Conservation (phyloP, 2,797 vertebrate genomes). For the Eutrigla gurnardus region DNA sequence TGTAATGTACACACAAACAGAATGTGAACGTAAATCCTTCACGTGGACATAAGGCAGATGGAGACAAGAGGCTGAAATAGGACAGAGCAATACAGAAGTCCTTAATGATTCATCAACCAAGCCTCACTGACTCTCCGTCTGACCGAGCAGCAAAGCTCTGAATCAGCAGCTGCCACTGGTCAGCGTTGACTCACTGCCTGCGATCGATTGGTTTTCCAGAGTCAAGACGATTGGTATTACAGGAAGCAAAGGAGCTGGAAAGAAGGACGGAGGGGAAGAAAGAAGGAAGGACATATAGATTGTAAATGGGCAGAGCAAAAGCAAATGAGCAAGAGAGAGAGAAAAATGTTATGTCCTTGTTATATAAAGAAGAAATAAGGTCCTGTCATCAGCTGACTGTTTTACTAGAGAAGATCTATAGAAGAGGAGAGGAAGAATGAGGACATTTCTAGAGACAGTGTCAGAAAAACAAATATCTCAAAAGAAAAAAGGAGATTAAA, state of each 20-base stretch:
- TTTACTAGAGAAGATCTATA: neutral
- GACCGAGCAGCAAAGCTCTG: conserved; percentile 9
- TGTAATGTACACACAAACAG: neutral
- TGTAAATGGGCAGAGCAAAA: neutral
- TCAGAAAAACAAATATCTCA: neutral
- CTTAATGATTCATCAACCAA: conserved; percentile 2
- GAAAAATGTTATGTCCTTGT: too few species aligned
- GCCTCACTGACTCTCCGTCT: neutral
- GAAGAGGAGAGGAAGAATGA: neutral
- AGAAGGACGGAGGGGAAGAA: neutral
- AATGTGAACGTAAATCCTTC: neutral
- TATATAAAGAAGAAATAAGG: too few species aligned
- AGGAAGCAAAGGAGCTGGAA: conserved; percentile 3
- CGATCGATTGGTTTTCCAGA: conserved; percentile 4
- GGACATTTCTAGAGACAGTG: neutral
- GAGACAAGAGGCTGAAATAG: too few species aligned
- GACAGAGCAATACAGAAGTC: neutral
- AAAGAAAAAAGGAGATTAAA: too few species aligned
- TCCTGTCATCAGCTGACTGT: too few species aligned
- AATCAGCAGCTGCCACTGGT: conserved; percentile 26
- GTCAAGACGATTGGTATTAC: conserved; percentile 22
- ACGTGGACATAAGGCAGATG: too few species aligned
- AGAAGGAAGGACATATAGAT: neutral
- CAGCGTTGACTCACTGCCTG: conserved; percentile 24
- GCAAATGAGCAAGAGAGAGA: neutral